Percentiles rank a stretch among this genome's conserved stretches.
Conservation (phyloP, 2,797 vertebrate species). For the Fringilla coelebs region DNA sequence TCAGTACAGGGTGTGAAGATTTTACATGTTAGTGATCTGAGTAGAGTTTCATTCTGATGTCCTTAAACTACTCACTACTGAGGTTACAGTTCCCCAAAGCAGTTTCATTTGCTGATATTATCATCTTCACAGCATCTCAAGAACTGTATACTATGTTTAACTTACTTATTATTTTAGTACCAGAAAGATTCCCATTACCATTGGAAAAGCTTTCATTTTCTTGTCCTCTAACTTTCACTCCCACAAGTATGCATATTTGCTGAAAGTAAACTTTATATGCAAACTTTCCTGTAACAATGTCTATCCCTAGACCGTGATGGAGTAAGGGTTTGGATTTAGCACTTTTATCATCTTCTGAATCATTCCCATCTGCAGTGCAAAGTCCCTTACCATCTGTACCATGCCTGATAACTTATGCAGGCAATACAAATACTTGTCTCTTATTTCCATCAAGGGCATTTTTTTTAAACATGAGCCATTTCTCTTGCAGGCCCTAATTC, state of each 20-base stretch:
- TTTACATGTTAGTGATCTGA: background rate
- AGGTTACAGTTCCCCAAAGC: background rate
- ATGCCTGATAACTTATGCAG: constrained; percentile 17
- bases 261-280: constrained; percentile 34
- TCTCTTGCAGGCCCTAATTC: background rate
- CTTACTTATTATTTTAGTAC: background rate
- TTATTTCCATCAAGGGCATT: background rate
- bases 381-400: constrained; percentile 55
- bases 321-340: constrained; percentile 41
- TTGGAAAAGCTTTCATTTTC: background rate
- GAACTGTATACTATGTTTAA: background rate
- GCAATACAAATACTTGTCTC: constrained; percentile 7
- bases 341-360: constrained; percentile 52
- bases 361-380: constrained; percentile 52
- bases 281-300: constrained; percentile 29
- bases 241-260: background rate
- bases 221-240: constrained; percentile 3
- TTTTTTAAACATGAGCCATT: background rate
- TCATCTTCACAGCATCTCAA: background rate
- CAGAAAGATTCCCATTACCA: background rate
- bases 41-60: background rate
- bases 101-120: background rate
- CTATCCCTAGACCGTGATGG: constrained; percentile 4
- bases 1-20: background rate
- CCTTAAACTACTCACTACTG: background rate